These are phyloP conservation scores for Pempheris klunzingeri DNA, from an alignment of 2,797 vertebrate genomes.

Conservation along the genomic window DNA sequence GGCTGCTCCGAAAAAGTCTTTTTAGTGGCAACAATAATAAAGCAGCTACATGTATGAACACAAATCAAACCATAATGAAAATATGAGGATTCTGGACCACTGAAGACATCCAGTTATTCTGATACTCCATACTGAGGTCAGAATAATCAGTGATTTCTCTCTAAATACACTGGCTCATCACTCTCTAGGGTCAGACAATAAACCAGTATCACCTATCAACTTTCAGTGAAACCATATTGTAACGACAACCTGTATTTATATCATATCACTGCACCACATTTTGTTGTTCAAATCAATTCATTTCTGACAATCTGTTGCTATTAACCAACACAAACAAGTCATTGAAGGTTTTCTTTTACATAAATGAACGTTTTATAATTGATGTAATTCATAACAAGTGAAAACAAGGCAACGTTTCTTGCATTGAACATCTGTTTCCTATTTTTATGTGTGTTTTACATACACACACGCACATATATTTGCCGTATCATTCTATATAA, in stretches of 20 bases:
- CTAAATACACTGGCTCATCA: not conserved
- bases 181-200: not conserved
- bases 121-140: not conserved
- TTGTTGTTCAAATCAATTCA: too few relatives aligned
- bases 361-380: not conserved
- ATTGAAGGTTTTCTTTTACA: not conserved
- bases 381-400: not conserved
- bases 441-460: too few relatives aligned
- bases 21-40: not conserved
- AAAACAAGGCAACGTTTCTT: not conserved
- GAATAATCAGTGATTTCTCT: not conserved
- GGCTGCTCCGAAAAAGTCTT: not conserved
- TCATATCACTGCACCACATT: not conserved
- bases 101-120: too few relatives aligned
- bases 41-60: not conserved
- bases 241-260: not conserved
- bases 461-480: too few relatives aligned
- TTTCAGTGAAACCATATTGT: not conserved
- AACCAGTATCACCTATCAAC: not conserved
- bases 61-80: not conserved
- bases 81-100: not conserved
- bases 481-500: not conserved
- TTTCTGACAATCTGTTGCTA: not conserved
- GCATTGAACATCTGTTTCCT: not conserved
- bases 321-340: not conserved